Conservation (phyloP, 1,140 invertebrate genomes). For the Panulirus ornatus region DNA sequence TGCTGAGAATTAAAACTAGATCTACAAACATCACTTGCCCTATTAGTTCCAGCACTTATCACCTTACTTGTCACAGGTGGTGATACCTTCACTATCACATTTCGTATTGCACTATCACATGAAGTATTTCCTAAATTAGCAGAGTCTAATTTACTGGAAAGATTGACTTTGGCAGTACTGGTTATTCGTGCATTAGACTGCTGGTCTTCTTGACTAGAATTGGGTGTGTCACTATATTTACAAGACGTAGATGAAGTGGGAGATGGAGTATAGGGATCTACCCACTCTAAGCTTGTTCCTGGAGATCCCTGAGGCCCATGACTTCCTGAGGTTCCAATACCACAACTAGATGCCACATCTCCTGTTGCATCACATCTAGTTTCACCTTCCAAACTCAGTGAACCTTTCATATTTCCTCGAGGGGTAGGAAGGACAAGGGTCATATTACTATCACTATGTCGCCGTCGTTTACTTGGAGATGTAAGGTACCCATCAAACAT, state of each 20-base stretch:
- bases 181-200: slow-evolving; percentile 20
- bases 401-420: slow-evolving; percentile 74
- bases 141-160: slow-evolving; percentile 43
- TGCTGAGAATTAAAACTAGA: slow-evolving; percentile 35
- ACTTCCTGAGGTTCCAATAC: slow-evolving; percentile 32
- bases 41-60: slow-evolving; percentile 31
- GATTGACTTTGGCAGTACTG: slow-evolving; percentile 47
- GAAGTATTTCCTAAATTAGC: slow-evolving; percentile 17
- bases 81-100: slow-evolving; percentile 65
- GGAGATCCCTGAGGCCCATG: slow-evolving; percentile 42
- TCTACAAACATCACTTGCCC: slow-evolving; percentile 30
- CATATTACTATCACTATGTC: slow-evolving; percentile 74
- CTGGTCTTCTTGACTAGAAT: slow-evolving; percentile 47
- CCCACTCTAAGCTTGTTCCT: slow-evolving; percentile 60
- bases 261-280: slow-evolving; percentile 65
- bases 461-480: slow-evolving; percentile 67
- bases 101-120: slow-evolving; percentile 45
- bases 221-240: slow-evolving; percentile 50
- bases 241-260: slow-evolving; percentile 45
- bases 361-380: slow-evolving; percentile 56
- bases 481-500: slow-evolving; percentile 67
- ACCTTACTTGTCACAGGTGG: slow-evolving; percentile 37
- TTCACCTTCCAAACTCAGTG: slow-evolving; percentile 73
- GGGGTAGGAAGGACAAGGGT: slow-evolving; percentile 72
- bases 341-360: slow-evolving; percentile 22